phyloP scores from a whole-genome alignment of 2,113 vertebrate species.

The Chrysemys picta region DNA sequence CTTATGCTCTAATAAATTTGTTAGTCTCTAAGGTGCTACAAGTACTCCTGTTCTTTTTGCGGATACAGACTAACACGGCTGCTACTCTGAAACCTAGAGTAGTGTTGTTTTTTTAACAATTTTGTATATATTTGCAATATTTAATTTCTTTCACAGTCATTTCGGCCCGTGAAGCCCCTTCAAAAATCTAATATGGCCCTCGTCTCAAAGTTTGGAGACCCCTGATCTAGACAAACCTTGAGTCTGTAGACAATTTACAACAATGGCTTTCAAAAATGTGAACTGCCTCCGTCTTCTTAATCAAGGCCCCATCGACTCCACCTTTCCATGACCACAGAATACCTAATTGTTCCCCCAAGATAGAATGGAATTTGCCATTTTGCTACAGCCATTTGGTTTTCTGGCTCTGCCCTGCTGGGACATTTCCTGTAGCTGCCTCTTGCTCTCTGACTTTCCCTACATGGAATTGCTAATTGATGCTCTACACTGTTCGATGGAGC shows the following conservation, averaged over 20 bases:
- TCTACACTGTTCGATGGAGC: neutral
- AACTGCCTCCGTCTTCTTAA: fast-evolving
- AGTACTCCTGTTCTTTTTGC: too few species aligned
- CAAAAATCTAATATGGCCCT: too few species aligned
- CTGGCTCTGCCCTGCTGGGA: neutral
- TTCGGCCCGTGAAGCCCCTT: too few species aligned
- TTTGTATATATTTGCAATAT: too few species aligned
- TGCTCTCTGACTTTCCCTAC: fast-evolving
- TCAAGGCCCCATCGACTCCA: neutral
- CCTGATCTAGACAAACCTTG: neutral
- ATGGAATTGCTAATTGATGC: neutral
- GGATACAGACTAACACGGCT: too few species aligned
- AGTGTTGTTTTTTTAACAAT: too few species aligned
- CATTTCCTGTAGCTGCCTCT: fast-evolving
- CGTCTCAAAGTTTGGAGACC: too few species aligned
- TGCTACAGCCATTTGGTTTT: neutral
- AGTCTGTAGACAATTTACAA: neutral
- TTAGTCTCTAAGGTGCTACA: too few species aligned
- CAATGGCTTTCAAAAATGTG: neutral
- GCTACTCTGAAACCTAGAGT: too few species aligned
- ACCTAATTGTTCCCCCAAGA: neutral
- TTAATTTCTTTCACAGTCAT: too few species aligned
- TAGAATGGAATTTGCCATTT: neutral
- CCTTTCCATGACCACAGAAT: fast-evolving
- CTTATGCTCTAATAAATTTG: too few species aligned